Evolutionary conservation across 2,113 vertebrate species (phyloP).

Genomic region (Aythya baeri): DNA sequence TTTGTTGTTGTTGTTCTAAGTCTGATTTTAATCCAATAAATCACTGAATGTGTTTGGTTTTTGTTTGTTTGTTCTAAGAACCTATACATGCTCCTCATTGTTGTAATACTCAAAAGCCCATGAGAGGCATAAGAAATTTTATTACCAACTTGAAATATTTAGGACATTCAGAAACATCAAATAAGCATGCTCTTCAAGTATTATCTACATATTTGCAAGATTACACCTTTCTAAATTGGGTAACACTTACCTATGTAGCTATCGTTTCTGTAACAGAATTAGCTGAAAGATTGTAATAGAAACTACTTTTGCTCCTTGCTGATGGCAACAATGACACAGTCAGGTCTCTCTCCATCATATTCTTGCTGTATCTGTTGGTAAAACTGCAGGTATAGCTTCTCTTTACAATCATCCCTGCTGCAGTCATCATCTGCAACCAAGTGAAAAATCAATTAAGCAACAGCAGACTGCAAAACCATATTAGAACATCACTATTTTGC

Average conservation of each 20-base stretch:
- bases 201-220: background rate
- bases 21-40: too few relatives aligned
- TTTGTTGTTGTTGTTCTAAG: too few relatives aligned
- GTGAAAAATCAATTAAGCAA: constrained; percentile 25
- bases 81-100: background rate
- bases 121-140: background rate
- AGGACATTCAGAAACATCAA: background rate
- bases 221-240: background rate
- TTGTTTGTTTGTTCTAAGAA: background rate
- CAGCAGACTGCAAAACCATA: background rate
- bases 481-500: background rate
- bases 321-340: constrained; percentile 78
- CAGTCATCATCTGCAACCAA: constrained; percentile 46
- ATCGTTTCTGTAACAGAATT: background rate
- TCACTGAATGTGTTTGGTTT: background rate
- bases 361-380: constrained; percentile 79
- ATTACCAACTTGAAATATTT: background rate
- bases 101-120: background rate
- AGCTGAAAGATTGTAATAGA: background rate
- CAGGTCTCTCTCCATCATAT: constrained; percentile 51
- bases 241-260: background rate
- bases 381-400: constrained; percentile 77
- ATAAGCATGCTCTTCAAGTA: background rate
- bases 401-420: constrained; percentile 24
- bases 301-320: constrained; percentile 77